These are phyloP conservation scores for Andrena haemorrhoa DNA, from an alignment of 2,888 invertebrate genomes.

Conservation along the genomic window DNA sequence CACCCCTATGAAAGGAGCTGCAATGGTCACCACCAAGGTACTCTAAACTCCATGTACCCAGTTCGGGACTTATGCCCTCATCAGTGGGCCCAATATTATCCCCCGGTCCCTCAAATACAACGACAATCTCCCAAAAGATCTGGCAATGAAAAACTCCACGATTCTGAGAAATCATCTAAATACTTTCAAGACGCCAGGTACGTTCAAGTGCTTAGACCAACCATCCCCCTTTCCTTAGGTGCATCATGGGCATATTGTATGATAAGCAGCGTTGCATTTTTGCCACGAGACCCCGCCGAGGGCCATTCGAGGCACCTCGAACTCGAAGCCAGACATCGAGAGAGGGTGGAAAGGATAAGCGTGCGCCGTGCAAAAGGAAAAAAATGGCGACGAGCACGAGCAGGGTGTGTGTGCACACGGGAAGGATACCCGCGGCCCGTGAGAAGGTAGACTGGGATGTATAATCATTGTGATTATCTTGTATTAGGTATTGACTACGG, in stretches of 20 bases:
- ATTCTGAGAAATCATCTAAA: neutral
- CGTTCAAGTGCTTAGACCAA: slow-evolving; percentile 6
- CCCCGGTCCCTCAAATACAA: too few relatives aligned
- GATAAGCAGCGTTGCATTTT: slow-evolving; percentile 83
- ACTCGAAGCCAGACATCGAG: slow-evolving; percentile 57
- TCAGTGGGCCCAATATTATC: too few relatives aligned
- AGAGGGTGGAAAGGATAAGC: slow-evolving; percentile 70
- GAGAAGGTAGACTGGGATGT: slow-evolving; percentile 76
- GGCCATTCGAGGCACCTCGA: slow-evolving; percentile 64
- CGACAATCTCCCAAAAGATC: too few relatives aligned
- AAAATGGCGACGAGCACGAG: slow-evolving; percentile 37
- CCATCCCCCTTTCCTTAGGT: slow-evolving; percentile 44
- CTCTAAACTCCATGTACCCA: too few relatives aligned
- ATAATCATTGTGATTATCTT: slow-evolving; percentile 85
- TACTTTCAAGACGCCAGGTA: slow-evolving; percentile 46
- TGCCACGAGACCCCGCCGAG: slow-evolving; percentile 71
- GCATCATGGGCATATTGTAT: slow-evolving; percentile 82
- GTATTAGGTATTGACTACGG: slow-evolving; percentile 84
- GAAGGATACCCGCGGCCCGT: slow-evolving; percentile 60
- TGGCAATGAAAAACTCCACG: too few relatives aligned
- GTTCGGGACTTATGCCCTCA: too few relatives aligned
- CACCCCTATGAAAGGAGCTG: too few relatives aligned
- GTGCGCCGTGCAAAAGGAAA: slow-evolving; percentile 56
- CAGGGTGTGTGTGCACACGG: slow-evolving; percentile 60
- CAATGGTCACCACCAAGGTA: too few relatives aligned